Percentiles rank a stretch among this genome's conserved stretches.
phyloP scores from a whole-genome alignment of 2,113 vertebrate species.

The Aldabrachelys gigantea region DNA sequence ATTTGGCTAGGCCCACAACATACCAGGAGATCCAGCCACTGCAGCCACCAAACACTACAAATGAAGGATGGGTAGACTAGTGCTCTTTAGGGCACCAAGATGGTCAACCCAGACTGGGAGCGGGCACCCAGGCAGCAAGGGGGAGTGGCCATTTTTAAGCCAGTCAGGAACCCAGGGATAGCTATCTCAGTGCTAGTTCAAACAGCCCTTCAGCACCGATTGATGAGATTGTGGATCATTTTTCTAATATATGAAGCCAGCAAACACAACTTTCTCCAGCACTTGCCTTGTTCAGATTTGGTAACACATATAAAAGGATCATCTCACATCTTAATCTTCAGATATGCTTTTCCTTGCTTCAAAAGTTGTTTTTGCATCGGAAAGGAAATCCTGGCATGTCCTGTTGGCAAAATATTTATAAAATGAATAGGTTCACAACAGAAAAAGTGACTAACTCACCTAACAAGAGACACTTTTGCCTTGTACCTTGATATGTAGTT shows the following conservation, averaged over 20 bases:
- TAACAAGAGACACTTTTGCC: not conserved
- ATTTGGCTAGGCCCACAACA: not conserved
- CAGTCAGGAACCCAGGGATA: not conserved
- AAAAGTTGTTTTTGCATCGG: not conserved
- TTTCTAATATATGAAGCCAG: not conserved
- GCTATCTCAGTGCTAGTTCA: fast-evolving
- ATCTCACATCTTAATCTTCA: not conserved
- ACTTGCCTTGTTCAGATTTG: not conserved
- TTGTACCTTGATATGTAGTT: not conserved
- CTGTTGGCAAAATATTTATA: not conserved
- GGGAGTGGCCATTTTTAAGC: not conserved
- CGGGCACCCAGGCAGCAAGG: not conserved
- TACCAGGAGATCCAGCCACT: not conserved
- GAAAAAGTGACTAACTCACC: not conserved
- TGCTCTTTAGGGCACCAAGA: not conserved
- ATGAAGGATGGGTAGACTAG: not conserved
- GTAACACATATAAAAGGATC: not conserved
- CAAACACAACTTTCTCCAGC: not conserved
- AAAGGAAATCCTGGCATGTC: not conserved
- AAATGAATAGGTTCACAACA: not conserved
- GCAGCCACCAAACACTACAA: not conserved
- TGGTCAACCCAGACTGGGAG: not conserved
- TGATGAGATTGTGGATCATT: not conserved
- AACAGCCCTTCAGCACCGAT: not conserved
- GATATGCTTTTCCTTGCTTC: not conserved